Conservation (phyloP, 2,888 invertebrate genomes). For the Thecophora atra region DNA sequence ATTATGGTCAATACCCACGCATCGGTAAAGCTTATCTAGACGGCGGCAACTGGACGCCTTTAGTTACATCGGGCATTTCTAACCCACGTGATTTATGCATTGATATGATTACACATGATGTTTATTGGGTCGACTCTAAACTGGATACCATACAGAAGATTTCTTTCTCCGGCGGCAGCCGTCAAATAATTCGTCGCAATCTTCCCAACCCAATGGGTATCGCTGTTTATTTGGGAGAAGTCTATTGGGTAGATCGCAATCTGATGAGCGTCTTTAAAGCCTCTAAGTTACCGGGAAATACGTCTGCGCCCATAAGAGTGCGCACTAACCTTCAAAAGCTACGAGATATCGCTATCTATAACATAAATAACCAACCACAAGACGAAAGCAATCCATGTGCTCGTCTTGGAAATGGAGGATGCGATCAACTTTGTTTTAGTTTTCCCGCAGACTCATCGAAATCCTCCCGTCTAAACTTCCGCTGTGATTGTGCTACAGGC, state of each 20-base stretch:
- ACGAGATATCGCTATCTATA: slow-evolving; percentile 91
- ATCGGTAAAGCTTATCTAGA: slow-evolving; percentile 91
- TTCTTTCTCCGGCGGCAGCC: slow-evolving; percentile 82
- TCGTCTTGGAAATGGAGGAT: slow-evolving; percentile 80
- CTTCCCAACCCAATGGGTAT: slow-evolving; percentile 94
- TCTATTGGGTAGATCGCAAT: slow-evolving; percentile 96
- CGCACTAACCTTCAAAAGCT: slow-evolving; percentile 86
- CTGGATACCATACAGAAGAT: slow-evolving; percentile 94
- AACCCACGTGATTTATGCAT: slow-evolving; percentile 90
- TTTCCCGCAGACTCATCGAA: slow-evolving; percentile 75
- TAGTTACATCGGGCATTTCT: slow-evolving; percentile 90
- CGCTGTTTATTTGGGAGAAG: slow-evolving; percentile 82
- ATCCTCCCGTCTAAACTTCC: slow-evolving; percentile 69
- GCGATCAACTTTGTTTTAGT: slow-evolving; percentile 96
- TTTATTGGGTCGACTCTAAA: slow-evolving; percentile 97
- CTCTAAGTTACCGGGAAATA: slow-evolving; percentile 80
- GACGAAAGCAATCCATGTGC: slow-evolving; percentile 85
- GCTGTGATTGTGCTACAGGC: slow-evolving; percentile 94
- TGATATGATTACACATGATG: slow-evolving; percentile 92
- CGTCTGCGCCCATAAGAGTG: slow-evolving; percentile 75
- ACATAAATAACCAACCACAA: slow-evolving; percentile 85
- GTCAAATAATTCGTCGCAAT: slow-evolving; percentile 85
- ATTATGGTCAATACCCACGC: slow-evolving; percentile 94
- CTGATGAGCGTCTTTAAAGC: slow-evolving; percentile 84
- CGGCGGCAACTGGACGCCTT: slow-evolving; percentile 83